Conservation (phyloP, 2,797 vertebrate species). For the Florisuga fusca region DNA sequence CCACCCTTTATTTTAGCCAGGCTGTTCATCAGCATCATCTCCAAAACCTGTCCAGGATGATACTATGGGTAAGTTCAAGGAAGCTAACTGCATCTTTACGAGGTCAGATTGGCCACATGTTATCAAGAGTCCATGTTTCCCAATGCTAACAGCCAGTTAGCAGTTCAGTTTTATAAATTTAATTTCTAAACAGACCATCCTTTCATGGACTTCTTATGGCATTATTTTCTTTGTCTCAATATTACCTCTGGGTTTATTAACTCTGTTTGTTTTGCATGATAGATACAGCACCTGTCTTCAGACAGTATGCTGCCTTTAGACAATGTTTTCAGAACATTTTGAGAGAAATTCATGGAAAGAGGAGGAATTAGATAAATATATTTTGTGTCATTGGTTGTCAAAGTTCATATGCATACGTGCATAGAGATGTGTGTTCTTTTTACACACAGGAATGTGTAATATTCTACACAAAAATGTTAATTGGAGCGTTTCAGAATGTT, state of each 20-base stretch:
- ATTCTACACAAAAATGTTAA: neutral
- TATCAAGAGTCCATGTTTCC: neutral
- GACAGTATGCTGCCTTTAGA: neutral
- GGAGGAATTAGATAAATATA: neutral
- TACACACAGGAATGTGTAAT: neutral
- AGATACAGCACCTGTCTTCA: neutral
- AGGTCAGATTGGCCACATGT: neutral
- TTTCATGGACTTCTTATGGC: neutral
- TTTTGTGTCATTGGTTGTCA: neutral
- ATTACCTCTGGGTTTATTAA: neutral
- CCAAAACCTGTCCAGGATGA: neutral
- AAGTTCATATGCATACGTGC: neutral
- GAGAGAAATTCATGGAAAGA: neutral
- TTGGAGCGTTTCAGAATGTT: neutral
- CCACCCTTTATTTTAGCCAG: neutral
- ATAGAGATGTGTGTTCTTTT: neutral
- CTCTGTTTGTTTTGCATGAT: neutral
- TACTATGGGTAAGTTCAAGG: neutral
- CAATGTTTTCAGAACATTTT: neutral
- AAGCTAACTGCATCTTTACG: neutral
- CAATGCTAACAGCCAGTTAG: neutral
- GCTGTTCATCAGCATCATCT: neutral
- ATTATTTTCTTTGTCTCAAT: neutral
- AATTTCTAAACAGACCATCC: neutral
- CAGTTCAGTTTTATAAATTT: neutral